Evolutionary conservation across 2,797 vertebrate species (phyloP), one percentile per base, ranked within the genome.

Genomic region (Adelosebastes latens): DNA sequence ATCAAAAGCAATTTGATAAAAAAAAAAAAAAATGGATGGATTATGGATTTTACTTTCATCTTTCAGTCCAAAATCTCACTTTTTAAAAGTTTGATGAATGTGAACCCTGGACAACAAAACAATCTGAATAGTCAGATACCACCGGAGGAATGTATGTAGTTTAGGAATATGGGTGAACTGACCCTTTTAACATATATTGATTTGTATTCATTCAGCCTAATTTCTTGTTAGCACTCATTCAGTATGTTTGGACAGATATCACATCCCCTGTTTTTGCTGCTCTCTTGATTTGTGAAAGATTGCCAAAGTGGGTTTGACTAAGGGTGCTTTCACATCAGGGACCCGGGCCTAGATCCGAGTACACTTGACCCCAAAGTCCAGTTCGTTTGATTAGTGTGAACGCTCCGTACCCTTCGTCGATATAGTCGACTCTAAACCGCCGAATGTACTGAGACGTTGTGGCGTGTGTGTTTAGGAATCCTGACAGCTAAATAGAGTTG

Each of bases 401-500:
- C 42, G 14, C 39, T 42, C 39, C 0, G 39, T 42, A 42, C 39
- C 39, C 42, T 18, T 46, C 42, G 6, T 46, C 42, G 42, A 46
- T 46, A 6, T 46, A 46, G 18, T 80, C 12, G 31, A 9, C 32
- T 69, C 10, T 61, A 10, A 81, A 52, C 32, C 42, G 55, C 68
- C 7, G 6, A 9, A 18, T 22, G 3, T 11, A 61, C 66, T 25
- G 36, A 46, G 20, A 46, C 13, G 12, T 3, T 24, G 72, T 31
- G 32, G 8, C 10, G 1, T 7, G 64, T 63, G 49, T 69, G 52
- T 72, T 49, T 34, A 65, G 56, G 77, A 79, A 60, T 52, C 22
- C 65, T 77, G 73, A 29, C 55, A 71, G 82, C 81, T 69, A 77
- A 85, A 87, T 62, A 34, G 75, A 83, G 84, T 46, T 64, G 56